Conservation (phyloP, 2,888 invertebrate genomes). For the Epinotia demarniana region DNA sequence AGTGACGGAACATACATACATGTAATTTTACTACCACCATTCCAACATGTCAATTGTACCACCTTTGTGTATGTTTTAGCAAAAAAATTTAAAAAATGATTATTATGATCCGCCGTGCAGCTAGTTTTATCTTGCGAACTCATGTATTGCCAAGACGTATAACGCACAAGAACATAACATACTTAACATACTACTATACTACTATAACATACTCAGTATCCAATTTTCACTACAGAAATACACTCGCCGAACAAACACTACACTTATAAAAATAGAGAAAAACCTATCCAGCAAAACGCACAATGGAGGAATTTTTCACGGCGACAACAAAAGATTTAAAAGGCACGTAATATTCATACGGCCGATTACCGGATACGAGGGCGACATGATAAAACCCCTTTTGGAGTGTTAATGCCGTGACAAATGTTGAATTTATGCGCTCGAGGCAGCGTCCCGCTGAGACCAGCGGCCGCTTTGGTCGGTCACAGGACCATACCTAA, state of each 20-base stretch:
- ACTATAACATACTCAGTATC: not conserved
- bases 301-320: slow-evolving; percentile 49
- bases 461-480: slow-evolving; percentile 49
- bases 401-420: slow-evolving; percentile 83
- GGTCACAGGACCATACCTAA: slow-evolving; percentile 17
- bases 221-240: slow-evolving; percentile 13
- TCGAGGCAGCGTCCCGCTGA: slow-evolving; percentile 73
- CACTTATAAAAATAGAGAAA: slow-evolving; percentile 19
- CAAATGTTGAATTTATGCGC: slow-evolving; percentile 83
- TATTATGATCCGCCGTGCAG: no score
- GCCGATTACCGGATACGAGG: slow-evolving; percentile 79
- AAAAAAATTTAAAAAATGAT: no score
- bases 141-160: not conserved
- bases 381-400: slow-evolving; percentile 82
- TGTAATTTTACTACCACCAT: no score
- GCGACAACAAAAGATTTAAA: slow-evolving; percentile 69
- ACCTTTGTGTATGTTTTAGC: no score
- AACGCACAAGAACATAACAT: not conserved
- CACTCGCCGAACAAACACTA: slow-evolving; percentile 23
- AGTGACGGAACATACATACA: no score
- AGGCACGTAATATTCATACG: slow-evolving; percentile 65
- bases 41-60: no score
- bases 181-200: no score
- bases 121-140: no score
- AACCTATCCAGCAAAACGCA: slow-evolving; percentile 36